phyloP scores from a whole-genome alignment of 2,113 vertebrate genomes.

The Esox niger region DNA sequence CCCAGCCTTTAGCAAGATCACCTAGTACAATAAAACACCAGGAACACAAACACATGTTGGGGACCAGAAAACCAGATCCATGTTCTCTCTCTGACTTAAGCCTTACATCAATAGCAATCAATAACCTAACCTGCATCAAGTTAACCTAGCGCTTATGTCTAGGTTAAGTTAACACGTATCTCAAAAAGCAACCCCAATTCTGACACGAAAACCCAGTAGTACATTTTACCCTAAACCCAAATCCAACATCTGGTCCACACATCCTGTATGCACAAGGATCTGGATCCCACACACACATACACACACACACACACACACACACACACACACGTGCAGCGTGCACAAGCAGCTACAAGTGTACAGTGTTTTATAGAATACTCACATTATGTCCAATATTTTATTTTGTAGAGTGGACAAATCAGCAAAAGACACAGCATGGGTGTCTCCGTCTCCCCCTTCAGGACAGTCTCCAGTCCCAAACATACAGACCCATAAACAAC shows the following conservation, averaged over 20 bases:
- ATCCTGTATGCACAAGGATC: too few relatives aligned
- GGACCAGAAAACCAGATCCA: background rate
- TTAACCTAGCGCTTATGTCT: too few relatives aligned
- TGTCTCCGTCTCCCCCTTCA: background rate
- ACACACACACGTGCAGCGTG: too few relatives aligned
- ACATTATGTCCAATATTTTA: background rate
- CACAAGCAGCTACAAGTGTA: too few relatives aligned
- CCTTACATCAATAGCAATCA: background rate
- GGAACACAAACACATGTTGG: too few relatives aligned
- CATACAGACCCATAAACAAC: too few relatives aligned
- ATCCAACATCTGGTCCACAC: too few relatives aligned
- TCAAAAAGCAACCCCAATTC: too few relatives aligned
- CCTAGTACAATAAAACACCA: conserved; percentile 13
- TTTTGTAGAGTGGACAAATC: background rate
- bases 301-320: background rate
- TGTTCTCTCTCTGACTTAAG: background rate
- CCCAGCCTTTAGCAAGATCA: conserved; percentile 36
- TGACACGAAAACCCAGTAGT: too few relatives aligned
- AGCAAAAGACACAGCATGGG: conserved; percentile 1
- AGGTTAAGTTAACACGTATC: too few relatives aligned
- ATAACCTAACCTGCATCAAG: background rate
- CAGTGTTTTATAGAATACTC: background rate
- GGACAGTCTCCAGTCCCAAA: background rate
- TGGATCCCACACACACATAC: background rate
- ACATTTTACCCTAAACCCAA: too few relatives aligned